phyloP scores from a whole-genome alignment of 2,113 vertebrate genomes.

The Origma solitaria region DNA sequence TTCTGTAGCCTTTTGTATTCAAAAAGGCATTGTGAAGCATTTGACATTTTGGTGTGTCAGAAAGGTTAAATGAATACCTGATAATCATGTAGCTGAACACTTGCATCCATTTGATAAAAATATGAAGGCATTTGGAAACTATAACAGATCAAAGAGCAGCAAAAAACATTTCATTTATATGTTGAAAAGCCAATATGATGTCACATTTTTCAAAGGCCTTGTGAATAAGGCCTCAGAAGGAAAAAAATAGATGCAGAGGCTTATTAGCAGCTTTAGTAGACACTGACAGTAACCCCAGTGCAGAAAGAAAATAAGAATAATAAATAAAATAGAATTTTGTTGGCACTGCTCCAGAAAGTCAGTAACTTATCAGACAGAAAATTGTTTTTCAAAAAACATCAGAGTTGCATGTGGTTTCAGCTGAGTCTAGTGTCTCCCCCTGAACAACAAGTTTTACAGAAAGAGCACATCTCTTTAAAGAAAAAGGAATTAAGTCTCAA shows the following conservation, averaged over 20 bases:
- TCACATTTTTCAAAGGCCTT: not conserved
- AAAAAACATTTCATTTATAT: not conserved
- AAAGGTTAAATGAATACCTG: conserved; percentile 4
- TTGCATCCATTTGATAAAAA: not conserved
- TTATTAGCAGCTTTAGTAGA: not conserved
- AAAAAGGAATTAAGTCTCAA: not conserved
- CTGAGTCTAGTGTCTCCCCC: not conserved
- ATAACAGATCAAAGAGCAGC: not conserved
- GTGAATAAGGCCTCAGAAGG: not conserved
- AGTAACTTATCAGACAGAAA: not conserved
- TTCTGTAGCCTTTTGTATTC: not conserved
- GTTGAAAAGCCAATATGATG: not conserved
- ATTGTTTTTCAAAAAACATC: not conserved
- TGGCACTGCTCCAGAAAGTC: not conserved
- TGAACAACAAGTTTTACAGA: not conserved
- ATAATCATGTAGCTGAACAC: not conserved
- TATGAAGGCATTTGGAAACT: not conserved
- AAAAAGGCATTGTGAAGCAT: not conserved
- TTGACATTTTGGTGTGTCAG: not conserved
- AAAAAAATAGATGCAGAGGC: not conserved
- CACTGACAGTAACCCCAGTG: not conserved
- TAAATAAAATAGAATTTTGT: not conserved
- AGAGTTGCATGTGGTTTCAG: not conserved
- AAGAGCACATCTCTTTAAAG: not conserved
- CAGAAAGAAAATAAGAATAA: not conserved